Base-by-base conservation (phyloP, 2,113 vertebrate genomes). In the Neolamprologus falcicula region DNA sequence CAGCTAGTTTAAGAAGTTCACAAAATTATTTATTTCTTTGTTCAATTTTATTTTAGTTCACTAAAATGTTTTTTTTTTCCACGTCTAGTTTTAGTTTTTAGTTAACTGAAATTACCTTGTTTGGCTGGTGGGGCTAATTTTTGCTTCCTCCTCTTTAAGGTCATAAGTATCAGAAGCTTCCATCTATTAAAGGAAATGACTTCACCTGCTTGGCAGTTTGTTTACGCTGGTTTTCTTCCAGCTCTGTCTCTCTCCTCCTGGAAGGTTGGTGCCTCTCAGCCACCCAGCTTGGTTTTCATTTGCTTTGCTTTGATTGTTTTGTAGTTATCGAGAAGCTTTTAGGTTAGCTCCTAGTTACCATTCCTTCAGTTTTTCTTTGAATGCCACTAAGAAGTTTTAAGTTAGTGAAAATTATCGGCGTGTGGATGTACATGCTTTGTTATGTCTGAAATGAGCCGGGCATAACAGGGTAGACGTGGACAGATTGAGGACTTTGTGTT, bases 351-450 rank as follows among this genome's bases (percentile, higher is more conserved):
- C 31, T 63, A 0, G 59, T n/a, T 1, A 35, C 61, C 10, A 12
- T 37, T 12, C 31, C 10, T 37, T 7, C 61, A n/a, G 31, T 66
- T 66, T 35, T 66, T 66, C 31, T 66, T 37, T 3, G 1, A 66
- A n/a, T 66, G 4, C 1, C 17, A 66, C 0, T 13, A 37, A 66
- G 19, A 37, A 8, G 7, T 66, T 66, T 21, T 66, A 0, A 21
- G 6, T 13, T 66, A 37, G 61, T 68, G 61, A 37, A 37, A 66
- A 21, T 1, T 13, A 68, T 68, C 4, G 0, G 0, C 0, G 63
- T 68, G 63, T 37, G 61, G 33, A n/a, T 37, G 1, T 14, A 21
- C 35, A 13, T 1, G 0, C 63, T 40, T 5, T 21, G 63, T 71
- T 42, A 71, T 42, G 37, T 71, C n/a, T 24, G 66, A 71, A 71